Conservation (phyloP, 1,140 invertebrate genomes). For the Oedothorax gibbosus region DNA sequence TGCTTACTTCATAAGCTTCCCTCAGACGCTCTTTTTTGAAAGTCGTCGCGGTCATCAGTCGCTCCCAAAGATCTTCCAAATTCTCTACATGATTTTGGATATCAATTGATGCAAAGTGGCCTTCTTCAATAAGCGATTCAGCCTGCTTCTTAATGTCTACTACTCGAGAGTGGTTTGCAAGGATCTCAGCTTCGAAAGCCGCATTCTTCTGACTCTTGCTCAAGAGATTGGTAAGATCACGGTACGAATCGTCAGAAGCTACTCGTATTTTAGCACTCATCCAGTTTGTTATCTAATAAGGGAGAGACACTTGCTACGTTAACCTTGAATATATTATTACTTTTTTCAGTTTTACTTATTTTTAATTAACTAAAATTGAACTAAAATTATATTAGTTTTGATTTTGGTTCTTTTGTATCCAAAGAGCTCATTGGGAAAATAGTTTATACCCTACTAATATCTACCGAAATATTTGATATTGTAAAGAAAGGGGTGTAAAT, state of each 20-base stretch:
- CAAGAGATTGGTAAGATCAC: conserved; percentile 91
- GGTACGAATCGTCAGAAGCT: conserved; percentile 90
- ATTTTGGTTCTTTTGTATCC: too few relatives aligned
- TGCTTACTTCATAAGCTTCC: conserved; percentile 81
- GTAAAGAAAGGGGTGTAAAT: too few relatives aligned
- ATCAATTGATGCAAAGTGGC: conserved; percentile 90
- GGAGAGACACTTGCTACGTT: neutral
- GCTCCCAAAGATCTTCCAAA: conserved; percentile 85
- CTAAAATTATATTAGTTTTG: too few relatives aligned
- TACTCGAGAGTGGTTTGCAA: conserved; percentile 88
- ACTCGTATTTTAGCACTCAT: conserved; percentile 93
- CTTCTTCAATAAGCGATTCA: conserved; percentile 82
- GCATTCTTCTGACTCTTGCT: conserved; percentile 97
- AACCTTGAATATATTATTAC: too few relatives aligned
- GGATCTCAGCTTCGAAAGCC: conserved; percentile 93
- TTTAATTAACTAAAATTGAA: too few relatives aligned
- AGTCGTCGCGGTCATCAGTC: conserved; percentile 79
- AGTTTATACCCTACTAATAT: too few relatives aligned
- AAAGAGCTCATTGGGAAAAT: too few relatives aligned
- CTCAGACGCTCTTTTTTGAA: conserved; percentile 88
- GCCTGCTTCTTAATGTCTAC: conserved; percentile 85
- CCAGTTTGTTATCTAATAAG: conserved; percentile 80
- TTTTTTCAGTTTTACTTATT: too few relatives aligned
- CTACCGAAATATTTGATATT: too few relatives aligned
- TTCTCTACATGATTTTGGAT: conserved; percentile 85